phyloP scores from a whole-genome alignment of 2,113 vertebrate genomes.

The Trogon melanurus region DNA sequence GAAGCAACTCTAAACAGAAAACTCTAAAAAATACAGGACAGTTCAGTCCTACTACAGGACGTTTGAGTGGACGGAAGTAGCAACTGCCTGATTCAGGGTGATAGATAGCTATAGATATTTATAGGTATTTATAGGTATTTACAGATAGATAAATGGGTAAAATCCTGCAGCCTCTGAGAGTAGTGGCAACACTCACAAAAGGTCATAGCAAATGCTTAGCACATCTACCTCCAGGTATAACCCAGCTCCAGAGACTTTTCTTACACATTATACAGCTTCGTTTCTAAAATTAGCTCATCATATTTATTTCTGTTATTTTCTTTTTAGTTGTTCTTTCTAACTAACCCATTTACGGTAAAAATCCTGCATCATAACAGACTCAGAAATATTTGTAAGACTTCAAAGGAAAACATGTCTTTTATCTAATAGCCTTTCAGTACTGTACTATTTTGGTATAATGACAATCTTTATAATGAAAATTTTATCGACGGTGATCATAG shows the following conservation, averaged over 20 bases:
- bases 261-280: background rate
- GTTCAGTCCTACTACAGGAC: background rate
- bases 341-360: background rate
- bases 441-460: background rate
- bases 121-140: background rate
- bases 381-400: background rate
- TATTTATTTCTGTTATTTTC: background rate
- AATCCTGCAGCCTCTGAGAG: background rate
- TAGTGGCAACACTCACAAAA: background rate
- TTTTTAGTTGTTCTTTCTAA: background rate
- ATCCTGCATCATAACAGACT: background rate
- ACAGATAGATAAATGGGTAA: background rate
- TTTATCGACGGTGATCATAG: slow-evolving; percentile 21
- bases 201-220: background rate
- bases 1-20: slow-evolving; percentile 1
- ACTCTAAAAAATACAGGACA: background rate
- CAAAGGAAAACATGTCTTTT: slow-evolving; percentile 33
- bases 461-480: background rate
- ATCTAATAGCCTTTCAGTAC: slow-evolving; percentile 8
- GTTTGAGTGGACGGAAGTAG: background rate
- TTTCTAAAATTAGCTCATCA: background rate
- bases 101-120: background rate
- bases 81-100: background rate
- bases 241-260: background rate
- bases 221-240: background rate